These are phyloP conservation scores for Ploceus nigricollis DNA, from an alignment of 2,113 vertebrate genomes.

Conservation along the genomic window DNA sequence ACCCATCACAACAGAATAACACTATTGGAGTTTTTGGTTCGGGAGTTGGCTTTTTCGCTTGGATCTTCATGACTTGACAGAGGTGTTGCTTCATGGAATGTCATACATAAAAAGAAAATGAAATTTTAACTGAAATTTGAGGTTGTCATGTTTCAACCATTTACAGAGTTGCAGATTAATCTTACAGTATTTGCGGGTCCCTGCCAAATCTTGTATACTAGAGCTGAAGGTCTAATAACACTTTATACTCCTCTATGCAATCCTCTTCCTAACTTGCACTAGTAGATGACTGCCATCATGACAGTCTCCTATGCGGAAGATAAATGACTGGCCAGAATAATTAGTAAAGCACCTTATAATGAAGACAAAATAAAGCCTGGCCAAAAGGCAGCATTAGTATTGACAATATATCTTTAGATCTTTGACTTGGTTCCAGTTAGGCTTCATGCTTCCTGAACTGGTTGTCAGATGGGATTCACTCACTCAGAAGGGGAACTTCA, in stretches of 20 bases:
- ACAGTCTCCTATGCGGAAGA: background rate
- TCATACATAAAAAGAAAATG: background rate
- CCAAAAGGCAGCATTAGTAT: background rate
- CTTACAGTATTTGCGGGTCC: background rate
- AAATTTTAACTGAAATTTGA: background rate
- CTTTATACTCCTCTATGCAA: background rate
- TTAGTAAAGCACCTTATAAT: background rate
- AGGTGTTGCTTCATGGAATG: background rate
- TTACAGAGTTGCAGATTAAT: background rate
- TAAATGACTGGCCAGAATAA: background rate
- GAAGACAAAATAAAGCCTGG: background rate
- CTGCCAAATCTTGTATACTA: background rate
- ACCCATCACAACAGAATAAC: background rate
- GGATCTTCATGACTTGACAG: background rate
- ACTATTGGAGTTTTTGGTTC: background rate
- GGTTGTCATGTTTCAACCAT: background rate
- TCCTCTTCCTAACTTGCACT: background rate
- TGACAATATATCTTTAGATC: background rate
- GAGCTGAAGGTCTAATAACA: background rate
- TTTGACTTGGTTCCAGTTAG: background rate
- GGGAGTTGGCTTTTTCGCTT: fast-evolving
- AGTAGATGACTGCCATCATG: background rate
- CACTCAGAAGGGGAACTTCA: background rate
- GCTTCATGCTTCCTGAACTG: background rate
- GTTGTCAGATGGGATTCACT: background rate